Percentiles rank a stretch among this genome's conserved stretches.
Conservation (phyloP, 2,888 invertebrate species). For the Rhagophthalmus giganteus region DNA sequence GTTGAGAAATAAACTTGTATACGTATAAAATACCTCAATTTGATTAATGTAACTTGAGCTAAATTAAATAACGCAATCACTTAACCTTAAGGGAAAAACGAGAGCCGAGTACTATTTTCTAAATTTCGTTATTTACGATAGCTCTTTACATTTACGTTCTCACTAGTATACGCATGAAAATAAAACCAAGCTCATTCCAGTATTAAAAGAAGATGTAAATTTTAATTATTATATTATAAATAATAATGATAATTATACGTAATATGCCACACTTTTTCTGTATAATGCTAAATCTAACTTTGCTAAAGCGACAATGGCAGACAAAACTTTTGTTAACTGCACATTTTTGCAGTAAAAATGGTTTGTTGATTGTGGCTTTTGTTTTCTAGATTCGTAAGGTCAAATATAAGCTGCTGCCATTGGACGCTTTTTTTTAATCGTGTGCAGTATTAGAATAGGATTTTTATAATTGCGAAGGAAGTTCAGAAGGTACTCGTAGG, state of each 20-base stretch:
- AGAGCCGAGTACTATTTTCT: too few species aligned
- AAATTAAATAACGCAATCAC: constrained; percentile 1
- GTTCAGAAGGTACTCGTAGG: constrained; percentile 15
- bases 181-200: constrained; percentile 51
- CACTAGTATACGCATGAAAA: constrained; percentile 46
- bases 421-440: constrained; percentile 18
- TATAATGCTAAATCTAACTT: constrained; percentile 17
- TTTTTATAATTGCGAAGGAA: constrained; percentile 24
- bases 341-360: too few species aligned
- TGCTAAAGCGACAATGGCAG: constrained; percentile 2
- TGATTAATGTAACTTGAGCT: constrained; percentile 22
- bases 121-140: constrained; percentile 6
- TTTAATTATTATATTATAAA: too few species aligned
- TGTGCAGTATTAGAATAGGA: constrained; percentile 41
- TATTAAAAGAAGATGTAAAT: constrained; percentile 45
- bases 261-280: constrained; percentile 28
- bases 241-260: constrained; percentile 30
- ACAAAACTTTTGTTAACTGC: neutral
- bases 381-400: constrained; percentile 10
- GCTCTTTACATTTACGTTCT: constrained; percentile 19
- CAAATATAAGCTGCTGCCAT: constrained; percentile 5
- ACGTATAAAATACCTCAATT: constrained; percentile 67
- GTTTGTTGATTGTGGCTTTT: neutral
- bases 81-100: neutral
- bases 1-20: constrained; percentile 57